phyloP scores from a whole-genome alignment of 2,888 invertebrate species.

The Prenolepis imparis region DNA sequence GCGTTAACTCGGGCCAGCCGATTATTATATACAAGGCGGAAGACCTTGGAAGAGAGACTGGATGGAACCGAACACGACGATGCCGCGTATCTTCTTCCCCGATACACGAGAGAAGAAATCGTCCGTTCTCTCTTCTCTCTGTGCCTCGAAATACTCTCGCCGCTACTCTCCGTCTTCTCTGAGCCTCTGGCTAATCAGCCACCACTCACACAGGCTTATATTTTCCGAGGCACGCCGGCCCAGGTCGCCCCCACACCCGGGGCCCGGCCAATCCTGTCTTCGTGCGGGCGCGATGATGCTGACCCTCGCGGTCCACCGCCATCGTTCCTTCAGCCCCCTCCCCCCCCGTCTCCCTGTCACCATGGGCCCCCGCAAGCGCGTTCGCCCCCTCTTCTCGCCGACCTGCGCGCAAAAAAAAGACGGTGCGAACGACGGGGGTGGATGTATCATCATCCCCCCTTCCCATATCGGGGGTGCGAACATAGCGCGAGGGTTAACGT shows the following conservation, averaged over 20 bases:
- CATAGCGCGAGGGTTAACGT: slow-evolving; percentile 20
- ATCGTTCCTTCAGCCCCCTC: slow-evolving; percentile 7
- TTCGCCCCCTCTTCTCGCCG: background rate
- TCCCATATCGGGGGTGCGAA: slow-evolving; percentile 21
- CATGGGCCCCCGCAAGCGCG: background rate
- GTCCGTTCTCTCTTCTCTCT: slow-evolving; percentile 58
- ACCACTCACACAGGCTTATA: slow-evolving; percentile 85
- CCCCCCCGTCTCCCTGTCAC: background rate
- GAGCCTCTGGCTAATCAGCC: slow-evolving; percentile 82
- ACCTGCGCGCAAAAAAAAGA: slow-evolving; percentile 44
- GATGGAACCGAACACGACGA: slow-evolving; percentile 45
- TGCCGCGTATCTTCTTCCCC: slow-evolving; percentile 24
- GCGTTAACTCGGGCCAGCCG: slow-evolving; percentile 75
- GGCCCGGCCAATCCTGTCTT: slow-evolving; percentile 80
- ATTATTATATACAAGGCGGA: slow-evolving; percentile 41
- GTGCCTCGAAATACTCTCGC: slow-evolving; percentile 69
- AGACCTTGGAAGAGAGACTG: slow-evolving; percentile 74
- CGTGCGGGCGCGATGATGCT: slow-evolving; percentile 80
- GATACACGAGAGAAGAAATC: slow-evolving; percentile 32
- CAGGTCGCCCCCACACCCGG: slow-evolving; percentile 81
- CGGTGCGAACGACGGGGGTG: slow-evolving; percentile 24
- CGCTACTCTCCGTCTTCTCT: slow-evolving; percentile 78
- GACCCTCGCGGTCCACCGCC: slow-evolving; percentile 59
- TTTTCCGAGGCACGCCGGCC: slow-evolving; percentile 81
- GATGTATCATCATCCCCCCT: background rate